Evolutionary conservation across 2,888 invertebrate genomes (phyloP), one percentile per base, ranked within the genome.

Genomic region (Dugesia japonica): DNA sequence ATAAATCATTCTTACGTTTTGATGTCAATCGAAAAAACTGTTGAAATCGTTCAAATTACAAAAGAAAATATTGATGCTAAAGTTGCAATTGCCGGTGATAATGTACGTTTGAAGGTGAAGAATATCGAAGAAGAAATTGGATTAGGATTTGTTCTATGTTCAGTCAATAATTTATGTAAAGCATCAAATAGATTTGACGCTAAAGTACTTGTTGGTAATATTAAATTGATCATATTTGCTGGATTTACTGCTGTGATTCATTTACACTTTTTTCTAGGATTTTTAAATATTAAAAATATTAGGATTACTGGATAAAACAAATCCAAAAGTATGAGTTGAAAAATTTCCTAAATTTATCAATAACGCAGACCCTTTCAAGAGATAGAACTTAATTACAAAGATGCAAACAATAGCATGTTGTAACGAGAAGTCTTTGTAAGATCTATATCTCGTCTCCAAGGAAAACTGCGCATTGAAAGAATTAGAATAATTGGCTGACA

Each of bases 171-270:
- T 85, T 92, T 94, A 76, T 97, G 97, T 82, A 91, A 91, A 83
- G 77, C 78, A 31, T 78, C 28, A 15, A 27, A 76, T 26, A n/a
- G 13, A 42, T 77, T 78, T 28, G 72, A 78, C 28, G 73, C 73
- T 9, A 81, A 88, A 87, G 91, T 98, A 82, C 93, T 94, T 81
- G 95, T 99, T 83, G 87, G 98, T 85, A 98, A 99, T 87, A 94
- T 95, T 87, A 98, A 97, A 87, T 95, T 94, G 82, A 98, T 98
- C 83, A 98, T 98, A 82, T 95, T 97, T 86, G 93, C 98, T 74
- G 98, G 98, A 77, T 99, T 97, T 86, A 94, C 94, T 82, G 95
- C 95, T 77, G 94, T 99, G 23, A 92, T 98, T 90, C 98, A 99
- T 86, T 93, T 99, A 86, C 97, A 98, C 56, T 56, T n/a, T 1